Conservation (phyloP, 1,140 invertebrate genomes). For the Cydia pomonella region DNA sequence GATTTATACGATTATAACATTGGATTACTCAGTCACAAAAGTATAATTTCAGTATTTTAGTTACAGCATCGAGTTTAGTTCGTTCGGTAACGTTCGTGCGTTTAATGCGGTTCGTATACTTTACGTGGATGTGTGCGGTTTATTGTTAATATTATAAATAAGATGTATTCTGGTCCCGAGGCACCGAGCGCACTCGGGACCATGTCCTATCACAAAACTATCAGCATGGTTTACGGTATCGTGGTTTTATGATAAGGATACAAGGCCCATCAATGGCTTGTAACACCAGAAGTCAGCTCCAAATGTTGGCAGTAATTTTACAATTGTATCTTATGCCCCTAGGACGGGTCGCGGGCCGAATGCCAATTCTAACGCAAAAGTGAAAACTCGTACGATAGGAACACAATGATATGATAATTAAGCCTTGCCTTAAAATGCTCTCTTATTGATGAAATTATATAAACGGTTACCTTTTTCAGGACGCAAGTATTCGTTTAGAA, state of each 20-base stretch:
- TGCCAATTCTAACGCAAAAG: not conserved
- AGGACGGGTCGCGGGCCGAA: not conserved
- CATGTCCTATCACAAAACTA: not conserved
- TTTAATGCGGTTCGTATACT: not conserved
- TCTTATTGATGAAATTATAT: constrained; percentile 76
- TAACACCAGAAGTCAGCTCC: not conserved
- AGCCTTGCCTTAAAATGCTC: constrained; percentile 77
- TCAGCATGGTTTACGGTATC: not conserved
- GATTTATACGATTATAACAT: not conserved
- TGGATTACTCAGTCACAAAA: not conserved
- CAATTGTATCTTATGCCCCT: not conserved
- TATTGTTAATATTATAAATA: constrained; percentile 16
- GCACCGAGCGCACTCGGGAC: not conserved
- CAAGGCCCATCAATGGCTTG: not conserved
- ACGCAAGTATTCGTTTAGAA: constrained; percentile 77
- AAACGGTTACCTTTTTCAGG: constrained; percentile 78
- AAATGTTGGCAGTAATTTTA: not conserved
- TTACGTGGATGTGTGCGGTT: not conserved
- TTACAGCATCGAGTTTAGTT: constrained; percentile 10
- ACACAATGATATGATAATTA: constrained; percentile 33
- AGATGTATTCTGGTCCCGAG: constrained; percentile 9
- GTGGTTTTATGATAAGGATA: not conserved
- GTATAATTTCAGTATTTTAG: constrained; percentile 1
- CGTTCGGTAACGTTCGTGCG: not conserved
- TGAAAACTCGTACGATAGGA: constrained; percentile 5